These are phyloP conservation scores for Echeneis naucrates DNA, from an alignment of 2,797 vertebrate genomes.

Conservation along the genomic window DNA sequence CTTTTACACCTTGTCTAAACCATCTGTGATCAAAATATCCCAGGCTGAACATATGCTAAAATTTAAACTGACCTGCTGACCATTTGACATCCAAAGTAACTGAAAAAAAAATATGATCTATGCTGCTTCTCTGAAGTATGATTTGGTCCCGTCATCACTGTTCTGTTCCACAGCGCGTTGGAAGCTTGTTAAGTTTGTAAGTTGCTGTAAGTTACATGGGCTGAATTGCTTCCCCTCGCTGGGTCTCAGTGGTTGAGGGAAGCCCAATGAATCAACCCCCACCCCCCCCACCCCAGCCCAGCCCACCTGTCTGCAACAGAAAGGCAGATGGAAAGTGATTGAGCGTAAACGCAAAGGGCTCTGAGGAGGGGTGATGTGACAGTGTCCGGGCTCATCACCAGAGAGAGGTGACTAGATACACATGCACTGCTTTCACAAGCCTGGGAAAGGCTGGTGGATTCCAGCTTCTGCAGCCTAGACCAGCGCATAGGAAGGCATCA, in stretches of 20 bases:
- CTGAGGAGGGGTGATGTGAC: conserved; percentile 40
- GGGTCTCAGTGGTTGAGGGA: conserved; percentile 26
- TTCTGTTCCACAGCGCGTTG: not conserved
- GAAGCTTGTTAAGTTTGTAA: conserved; percentile 16
- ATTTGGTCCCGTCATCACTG: not conserved
- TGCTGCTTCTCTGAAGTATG: not conserved
- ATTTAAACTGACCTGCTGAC: conserved; percentile 2
- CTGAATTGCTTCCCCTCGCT: conserved; percentile 14
- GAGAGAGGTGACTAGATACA: not conserved
- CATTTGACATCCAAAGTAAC: conserved; percentile 3
- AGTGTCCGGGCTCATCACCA: conserved; percentile 24
- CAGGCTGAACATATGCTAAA: not conserved
- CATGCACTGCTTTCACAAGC: conserved; percentile 3
- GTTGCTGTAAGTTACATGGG: conserved; percentile 3
- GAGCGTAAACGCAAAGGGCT: conserved; percentile 55
- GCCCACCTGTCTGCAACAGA: conserved; percentile 43
- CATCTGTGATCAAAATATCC: not conserved
- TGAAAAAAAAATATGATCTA: conserved; percentile 10
- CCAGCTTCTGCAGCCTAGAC: not conserved
- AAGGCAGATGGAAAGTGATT: conserved; percentile 70
- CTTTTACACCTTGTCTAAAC: not conserved
- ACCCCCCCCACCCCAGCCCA: conserved; percentile 2
- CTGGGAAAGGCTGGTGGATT: conserved; percentile 6
- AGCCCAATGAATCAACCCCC: conserved; percentile 35
- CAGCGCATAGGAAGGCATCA: not conserved